phyloP scores from a whole-genome alignment of 2,888 invertebrate genomes.

The Netelia inedita region DNA sequence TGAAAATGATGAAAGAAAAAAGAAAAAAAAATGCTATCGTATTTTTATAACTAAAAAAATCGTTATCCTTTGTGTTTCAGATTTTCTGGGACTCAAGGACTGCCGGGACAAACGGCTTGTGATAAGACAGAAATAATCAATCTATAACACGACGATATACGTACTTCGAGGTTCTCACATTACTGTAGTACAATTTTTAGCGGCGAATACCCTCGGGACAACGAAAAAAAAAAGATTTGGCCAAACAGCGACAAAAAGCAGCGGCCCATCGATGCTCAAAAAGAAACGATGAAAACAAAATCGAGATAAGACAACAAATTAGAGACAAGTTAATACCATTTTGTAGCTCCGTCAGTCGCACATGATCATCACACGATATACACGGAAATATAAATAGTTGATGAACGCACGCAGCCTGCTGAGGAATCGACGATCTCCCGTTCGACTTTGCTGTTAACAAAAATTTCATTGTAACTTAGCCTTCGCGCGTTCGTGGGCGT shows the following conservation, averaged over 20 bases:
- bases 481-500: background rate
- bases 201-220: slow-evolving; percentile 66
- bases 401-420: slow-evolving; percentile 6
- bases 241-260: slow-evolving; percentile 64
- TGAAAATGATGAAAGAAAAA: too few species aligned
- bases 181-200: slow-evolving; percentile 78
- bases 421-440: slow-evolving; percentile 35
- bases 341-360: slow-evolving; percentile 44
- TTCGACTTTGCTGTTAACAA: slow-evolving; percentile 6
- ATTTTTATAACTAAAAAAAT: background rate
- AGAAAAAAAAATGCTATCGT: too few species aligned
- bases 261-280: slow-evolving; percentile 48
- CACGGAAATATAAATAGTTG: slow-evolving; percentile 7
- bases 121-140: slow-evolving; percentile 83
- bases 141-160: slow-evolving; percentile 81
- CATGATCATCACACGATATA: background rate
- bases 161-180: slow-evolving; percentile 81
- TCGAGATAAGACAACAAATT: slow-evolving; percentile 36
- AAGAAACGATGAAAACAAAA: slow-evolving; percentile 28
- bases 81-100: slow-evolving; percentile 76
- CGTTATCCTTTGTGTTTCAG: slow-evolving; percentile 77
- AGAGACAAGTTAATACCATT: slow-evolving; percentile 46
- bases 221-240: slow-evolving; percentile 60
- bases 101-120: slow-evolving; percentile 80
- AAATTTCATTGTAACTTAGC: slow-evolving; percentile 10